A percentile compares a stretch with the other conserved stretches of the same genome.
Evolutionary conservation across 1,140 invertebrate genomes (phyloP).

Genomic region (Lineus longissimus): DNA sequence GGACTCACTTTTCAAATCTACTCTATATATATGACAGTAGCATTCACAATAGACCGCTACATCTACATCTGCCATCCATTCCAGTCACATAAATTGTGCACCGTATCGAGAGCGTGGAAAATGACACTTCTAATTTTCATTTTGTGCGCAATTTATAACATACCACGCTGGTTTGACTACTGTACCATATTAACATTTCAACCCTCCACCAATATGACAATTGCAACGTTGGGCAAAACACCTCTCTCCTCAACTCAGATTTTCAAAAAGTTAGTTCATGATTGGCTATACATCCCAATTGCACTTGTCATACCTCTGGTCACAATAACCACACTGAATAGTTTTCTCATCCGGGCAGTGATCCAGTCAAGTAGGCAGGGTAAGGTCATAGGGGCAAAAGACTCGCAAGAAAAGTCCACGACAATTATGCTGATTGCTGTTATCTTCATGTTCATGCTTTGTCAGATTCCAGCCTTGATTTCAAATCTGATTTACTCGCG

Average conservation of each 20-base stretch:
- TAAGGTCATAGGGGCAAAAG: neutral
- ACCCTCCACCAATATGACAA: neutral
- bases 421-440: slow-evolving; percentile 1
- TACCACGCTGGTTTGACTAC: slow-evolving; percentile 4
- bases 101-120: neutral
- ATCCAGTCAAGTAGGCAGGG: slow-evolving; percentile 1
- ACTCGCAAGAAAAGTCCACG: neutral
- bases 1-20: neutral
- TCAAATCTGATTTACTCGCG: neutral
- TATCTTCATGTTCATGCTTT: neutral
- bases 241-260: neutral
- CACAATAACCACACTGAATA: neutral
- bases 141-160: neutral
- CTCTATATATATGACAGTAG: slow-evolving; percentile 4
- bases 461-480: slow-evolving; percentile 3
- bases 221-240: neutral
- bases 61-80: slow-evolving; percentile 2
- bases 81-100: neutral
- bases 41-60: slow-evolving; percentile 2
- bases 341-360: neutral
- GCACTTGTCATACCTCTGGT: neutral
- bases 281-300: slow-evolving; percentile 3
- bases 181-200: neutral
- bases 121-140: neutral
- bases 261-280: neutral